phyloP scores from a whole-genome alignment of 2,797 vertebrate species.

The Clangula hyemalis region DNA sequence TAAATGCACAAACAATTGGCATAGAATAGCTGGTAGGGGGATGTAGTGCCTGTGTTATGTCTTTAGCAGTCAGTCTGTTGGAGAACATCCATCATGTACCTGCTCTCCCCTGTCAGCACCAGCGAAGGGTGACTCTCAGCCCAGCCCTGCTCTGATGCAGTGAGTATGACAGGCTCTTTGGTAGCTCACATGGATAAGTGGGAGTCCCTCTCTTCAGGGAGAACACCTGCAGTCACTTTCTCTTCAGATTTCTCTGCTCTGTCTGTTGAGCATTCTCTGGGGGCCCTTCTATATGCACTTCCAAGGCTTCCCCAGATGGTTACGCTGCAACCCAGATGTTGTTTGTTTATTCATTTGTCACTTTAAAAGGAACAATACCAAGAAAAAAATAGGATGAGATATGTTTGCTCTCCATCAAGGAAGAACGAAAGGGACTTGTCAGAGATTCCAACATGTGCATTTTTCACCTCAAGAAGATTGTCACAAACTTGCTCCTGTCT shows the following conservation, averaged over 20 bases:
- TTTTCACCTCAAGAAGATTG: neutral
- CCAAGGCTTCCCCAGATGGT: conserved; percentile 49
- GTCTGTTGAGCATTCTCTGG: neutral
- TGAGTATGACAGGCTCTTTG: neutral
- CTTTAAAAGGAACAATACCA: neutral
- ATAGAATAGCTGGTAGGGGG: neutral
- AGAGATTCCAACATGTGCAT: neutral
- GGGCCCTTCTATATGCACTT: neutral
- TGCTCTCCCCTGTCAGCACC: neutral
- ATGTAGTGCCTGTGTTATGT: fast-evolving
- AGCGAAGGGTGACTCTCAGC: neutral
- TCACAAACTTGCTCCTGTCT: neutral
- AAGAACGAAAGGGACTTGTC: neutral
- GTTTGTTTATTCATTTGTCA: conserved; percentile 47
- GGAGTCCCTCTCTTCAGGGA: neutral
- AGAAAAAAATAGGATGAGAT: neutral
- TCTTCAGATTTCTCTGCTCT: neutral
- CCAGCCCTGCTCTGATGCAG: neutral
- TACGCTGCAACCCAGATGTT: conserved; percentile 56
- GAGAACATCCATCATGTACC: neutral
- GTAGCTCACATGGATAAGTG: fast-evolving
- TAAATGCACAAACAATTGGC: neutral
- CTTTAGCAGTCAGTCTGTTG: neutral
- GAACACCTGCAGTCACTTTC: neutral
- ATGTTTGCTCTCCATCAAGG: neutral